Evolutionary conservation across 1,140 invertebrate genomes (phyloP).

Genomic region (Ceratina australensis): DNA sequence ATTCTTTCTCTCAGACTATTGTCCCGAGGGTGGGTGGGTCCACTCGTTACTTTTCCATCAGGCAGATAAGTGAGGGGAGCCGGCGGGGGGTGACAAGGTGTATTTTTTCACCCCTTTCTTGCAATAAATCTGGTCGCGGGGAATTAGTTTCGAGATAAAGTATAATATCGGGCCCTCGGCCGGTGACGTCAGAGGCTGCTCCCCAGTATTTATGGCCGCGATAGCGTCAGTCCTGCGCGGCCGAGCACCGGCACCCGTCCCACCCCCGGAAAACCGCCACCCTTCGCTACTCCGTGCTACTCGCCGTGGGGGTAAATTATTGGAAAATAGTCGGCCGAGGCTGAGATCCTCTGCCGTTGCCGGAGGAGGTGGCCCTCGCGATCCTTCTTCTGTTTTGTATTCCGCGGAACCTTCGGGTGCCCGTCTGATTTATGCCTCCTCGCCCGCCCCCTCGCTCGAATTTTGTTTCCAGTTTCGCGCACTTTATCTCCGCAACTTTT

Average conservation of each 20-base stretch:
- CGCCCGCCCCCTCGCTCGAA: slow-evolving; percentile 45
- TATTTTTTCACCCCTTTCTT: slow-evolving; percentile 74
- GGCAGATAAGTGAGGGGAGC: slow-evolving; percentile 56
- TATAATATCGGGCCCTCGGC: slow-evolving; percentile 74
- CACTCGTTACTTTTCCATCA: slow-evolving; percentile 65
- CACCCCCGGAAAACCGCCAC: slow-evolving; percentile 58
- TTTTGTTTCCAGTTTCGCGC: slow-evolving; percentile 55
- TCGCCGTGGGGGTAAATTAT: slow-evolving; percentile 67
- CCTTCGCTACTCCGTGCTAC: slow-evolving; percentile 2
- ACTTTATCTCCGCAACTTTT: slow-evolving; percentile 48
- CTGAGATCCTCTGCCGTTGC: slow-evolving; percentile 59
- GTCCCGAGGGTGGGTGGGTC: neutral
- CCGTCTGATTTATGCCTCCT: slow-evolving; percentile 64
- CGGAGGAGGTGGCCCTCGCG: slow-evolving; percentile 24
- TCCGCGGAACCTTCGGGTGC: slow-evolving; percentile 65
- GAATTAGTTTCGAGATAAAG: slow-evolving; percentile 77
- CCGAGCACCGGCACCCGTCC: slow-evolving; percentile 46
- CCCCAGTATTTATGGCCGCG: slow-evolving; percentile 72
- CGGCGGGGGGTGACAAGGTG: slow-evolving; percentile 44
- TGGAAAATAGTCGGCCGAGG: slow-evolving; percentile 70
- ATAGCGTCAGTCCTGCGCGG: slow-evolving; percentile 74
- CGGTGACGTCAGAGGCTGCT: slow-evolving; percentile 74
- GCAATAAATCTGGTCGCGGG: slow-evolving; percentile 75
- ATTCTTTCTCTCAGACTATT: too few species aligned
- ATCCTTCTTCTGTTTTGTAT: slow-evolving; percentile 73